Conservation (phyloP, 2,113 vertebrate genomes). For the Xenus cinereus region DNA sequence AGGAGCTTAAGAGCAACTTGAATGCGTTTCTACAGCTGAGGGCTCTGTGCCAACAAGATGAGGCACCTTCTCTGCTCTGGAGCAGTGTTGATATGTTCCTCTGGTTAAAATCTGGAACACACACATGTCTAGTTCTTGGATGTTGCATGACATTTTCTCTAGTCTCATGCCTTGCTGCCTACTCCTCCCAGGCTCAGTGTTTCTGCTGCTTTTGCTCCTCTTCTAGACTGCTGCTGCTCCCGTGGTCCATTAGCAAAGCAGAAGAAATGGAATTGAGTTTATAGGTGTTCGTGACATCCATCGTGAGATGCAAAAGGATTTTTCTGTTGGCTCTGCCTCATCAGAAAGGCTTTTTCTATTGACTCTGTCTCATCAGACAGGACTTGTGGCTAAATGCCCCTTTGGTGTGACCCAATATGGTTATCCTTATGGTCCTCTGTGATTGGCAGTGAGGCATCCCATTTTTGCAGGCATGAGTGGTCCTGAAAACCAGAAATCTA, state of each 20-base stretch:
- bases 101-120: background rate
- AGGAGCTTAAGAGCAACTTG: slow-evolving; percentile 12
- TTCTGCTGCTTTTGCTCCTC: background rate
- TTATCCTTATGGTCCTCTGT: background rate
- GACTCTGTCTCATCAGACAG: background rate
- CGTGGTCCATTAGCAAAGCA: background rate
- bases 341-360: background rate
- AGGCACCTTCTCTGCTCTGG: background rate
- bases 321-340: background rate
- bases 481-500: background rate
- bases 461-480: background rate
- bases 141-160: background rate
- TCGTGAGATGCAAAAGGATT: background rate
- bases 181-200: background rate
- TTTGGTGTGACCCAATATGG: accelerated
- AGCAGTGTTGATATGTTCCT: background rate
- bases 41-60: background rate
- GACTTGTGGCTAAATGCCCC: background rate
- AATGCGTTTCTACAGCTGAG: background rate
- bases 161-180: background rate
- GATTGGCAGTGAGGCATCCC: background rate
- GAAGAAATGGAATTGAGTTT: background rate
- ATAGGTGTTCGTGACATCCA: background rate
- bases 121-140: background rate
- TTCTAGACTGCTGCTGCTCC: background rate